Percentiles rank a stretch among this genome's conserved stretches.
Conservation (phyloP, 2,888 invertebrate genomes). For the Hemistola chrysoprasaria region DNA sequence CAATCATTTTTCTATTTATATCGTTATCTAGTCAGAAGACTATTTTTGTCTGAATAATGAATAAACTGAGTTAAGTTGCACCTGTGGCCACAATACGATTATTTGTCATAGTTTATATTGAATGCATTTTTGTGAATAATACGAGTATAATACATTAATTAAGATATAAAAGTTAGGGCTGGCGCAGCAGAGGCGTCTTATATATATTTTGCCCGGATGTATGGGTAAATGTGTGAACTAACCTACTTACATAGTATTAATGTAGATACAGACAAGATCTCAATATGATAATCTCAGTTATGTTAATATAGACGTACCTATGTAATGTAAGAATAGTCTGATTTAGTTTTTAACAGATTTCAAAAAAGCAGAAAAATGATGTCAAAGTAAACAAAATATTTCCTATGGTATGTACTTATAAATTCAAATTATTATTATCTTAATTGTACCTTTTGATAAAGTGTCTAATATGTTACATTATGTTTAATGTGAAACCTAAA, state of each 20-base stretch:
- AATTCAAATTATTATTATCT: no score
- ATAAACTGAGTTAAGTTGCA: conserved; percentile 48
- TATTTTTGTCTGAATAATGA: conserved; percentile 72
- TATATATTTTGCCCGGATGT: conserved; percentile 20
- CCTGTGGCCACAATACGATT: no score
- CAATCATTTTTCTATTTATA: conserved; percentile 54
- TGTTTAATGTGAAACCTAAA: no score
- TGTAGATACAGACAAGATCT: conserved; percentile 31
- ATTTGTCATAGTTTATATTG: conserved; percentile 2
- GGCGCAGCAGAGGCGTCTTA: conserved; percentile 18
- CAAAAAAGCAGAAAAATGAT: no score
- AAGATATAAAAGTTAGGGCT: conserved; percentile 23
- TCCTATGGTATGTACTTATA: no score
- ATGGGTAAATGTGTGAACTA: conserved; percentile 16
- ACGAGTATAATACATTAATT: not conserved
- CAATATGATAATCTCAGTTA: conserved; percentile 30
- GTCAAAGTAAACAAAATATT: no score
- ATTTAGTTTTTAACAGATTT: no score
- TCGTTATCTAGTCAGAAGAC: conserved; percentile 76
- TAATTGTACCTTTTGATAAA: no score
- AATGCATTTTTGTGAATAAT: not conserved
- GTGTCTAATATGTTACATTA: no score
- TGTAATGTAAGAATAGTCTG: conserved; percentile 13
- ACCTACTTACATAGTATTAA: conserved; percentile 21
- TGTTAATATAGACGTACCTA: conserved; percentile 17